phyloP scores from a whole-genome alignment of 2,113 vertebrate species.

The Mesembrinibis cayennensis region DNA sequence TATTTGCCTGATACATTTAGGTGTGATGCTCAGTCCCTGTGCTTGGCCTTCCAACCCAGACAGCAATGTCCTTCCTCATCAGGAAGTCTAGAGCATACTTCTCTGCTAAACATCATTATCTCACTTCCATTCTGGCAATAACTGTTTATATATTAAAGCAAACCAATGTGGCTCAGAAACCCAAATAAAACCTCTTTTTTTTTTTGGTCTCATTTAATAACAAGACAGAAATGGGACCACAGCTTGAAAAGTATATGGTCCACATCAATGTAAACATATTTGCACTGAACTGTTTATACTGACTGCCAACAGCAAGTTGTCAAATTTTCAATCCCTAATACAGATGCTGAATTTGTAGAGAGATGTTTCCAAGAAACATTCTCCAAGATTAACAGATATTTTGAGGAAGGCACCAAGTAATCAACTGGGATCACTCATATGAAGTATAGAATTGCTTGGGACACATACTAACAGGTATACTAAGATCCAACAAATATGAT shows the following conservation, averaged over 20 bases:
- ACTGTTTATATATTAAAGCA: not conserved
- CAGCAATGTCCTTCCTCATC: not conserved
- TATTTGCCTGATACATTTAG: not conserved
- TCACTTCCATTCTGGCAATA: not conserved
- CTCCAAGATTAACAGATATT: not conserved
- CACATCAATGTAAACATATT: not conserved
- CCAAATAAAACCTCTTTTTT: not conserved
- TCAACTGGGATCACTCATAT: not conserved
- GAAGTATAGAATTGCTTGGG: not conserved
- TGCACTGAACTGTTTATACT: not conserved
- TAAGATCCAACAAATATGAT: not conserved
- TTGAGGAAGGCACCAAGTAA: not conserved
- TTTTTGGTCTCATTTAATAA: not conserved
- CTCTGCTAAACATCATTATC: not conserved
- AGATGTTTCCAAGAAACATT: not conserved
- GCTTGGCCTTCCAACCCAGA: not conserved
- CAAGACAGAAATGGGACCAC: not conserved
- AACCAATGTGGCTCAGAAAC: not conserved
- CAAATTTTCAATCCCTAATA: not conserved
- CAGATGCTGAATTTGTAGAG: not conserved
- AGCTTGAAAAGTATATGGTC: not conserved
- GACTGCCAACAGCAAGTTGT: not conserved
- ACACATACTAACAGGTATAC: not conserved
- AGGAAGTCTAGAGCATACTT: not conserved
- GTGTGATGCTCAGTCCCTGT: not conserved